Evolutionary conservation across 2,113 vertebrate species (phyloP).

Genomic region (Seriola quinqueradiata): DNA sequence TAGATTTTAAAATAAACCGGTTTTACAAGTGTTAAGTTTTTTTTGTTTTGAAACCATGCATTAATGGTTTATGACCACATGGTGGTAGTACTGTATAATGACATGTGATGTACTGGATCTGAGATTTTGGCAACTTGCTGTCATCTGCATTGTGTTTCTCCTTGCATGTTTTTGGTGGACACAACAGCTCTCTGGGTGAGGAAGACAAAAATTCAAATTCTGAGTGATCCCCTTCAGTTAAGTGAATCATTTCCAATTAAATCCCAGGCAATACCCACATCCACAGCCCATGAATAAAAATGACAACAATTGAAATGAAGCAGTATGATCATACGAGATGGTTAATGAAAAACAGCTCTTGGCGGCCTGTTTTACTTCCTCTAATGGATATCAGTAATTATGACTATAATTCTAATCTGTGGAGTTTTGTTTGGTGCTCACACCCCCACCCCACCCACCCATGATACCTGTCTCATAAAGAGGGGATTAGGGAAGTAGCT

Average conservation of each 20-base stretch:
- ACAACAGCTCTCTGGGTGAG: background rate
- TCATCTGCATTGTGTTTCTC: background rate
- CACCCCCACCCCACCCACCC: background rate
- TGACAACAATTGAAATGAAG: background rate
- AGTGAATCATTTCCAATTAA: background rate
- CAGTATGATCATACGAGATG: background rate
- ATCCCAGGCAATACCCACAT: background rate
- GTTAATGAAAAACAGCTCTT: conserved; percentile 3
- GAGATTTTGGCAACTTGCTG: background rate
- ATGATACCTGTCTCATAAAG: background rate
- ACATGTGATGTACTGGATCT: background rate
- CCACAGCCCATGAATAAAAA: background rate
- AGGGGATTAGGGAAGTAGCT: background rate
- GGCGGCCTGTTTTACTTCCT: background rate
- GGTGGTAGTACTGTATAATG: conserved; percentile 61
- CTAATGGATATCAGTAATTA: background rate
- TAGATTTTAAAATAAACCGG: conserved; percentile 63
- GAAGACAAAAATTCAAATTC: background rate
- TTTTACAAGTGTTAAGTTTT: background rate
- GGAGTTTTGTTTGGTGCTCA: background rate
- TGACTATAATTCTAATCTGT: background rate
- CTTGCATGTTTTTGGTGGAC: background rate
- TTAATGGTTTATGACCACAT: conserved; percentile 53
- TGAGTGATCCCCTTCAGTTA: background rate
- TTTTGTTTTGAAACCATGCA: background rate